Percentiles rank a stretch among this genome's conserved stretches.
phyloP scores from a whole-genome alignment of 2,888 invertebrate genomes.

The Rhagium mordax region DNA sequence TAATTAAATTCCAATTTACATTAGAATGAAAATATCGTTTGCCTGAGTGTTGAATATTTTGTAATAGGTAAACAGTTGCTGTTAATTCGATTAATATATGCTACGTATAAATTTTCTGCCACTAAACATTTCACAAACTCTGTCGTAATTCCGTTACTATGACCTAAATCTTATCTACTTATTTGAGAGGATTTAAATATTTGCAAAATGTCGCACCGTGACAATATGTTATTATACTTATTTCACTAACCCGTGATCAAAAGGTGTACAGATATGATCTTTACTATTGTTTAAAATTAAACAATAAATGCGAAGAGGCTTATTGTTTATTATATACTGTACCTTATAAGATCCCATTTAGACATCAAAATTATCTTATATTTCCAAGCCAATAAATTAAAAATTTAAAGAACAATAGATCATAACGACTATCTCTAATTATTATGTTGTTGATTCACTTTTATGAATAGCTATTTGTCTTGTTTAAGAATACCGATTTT shows the following conservation, averaged over 20 bases:
- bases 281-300: conserved; percentile 18
- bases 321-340: conserved; percentile 33
- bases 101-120: conserved; percentile 13
- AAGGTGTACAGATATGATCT: conserved; percentile 27
- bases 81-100: conserved; percentile 16
- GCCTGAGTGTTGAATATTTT: neutral
- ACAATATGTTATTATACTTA: conserved; percentile 19
- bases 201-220: conserved; percentile 15
- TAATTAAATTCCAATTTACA: neutral
- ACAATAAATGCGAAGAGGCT: conserved; percentile 28
- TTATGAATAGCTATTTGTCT: conserved; percentile 12
- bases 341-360: conserved; percentile 30
- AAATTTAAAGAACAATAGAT: conserved; percentile 31
- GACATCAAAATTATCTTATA: conserved; percentile 27
- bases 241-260: conserved; percentile 8
- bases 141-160: conserved; percentile 10
- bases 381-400: conserved; percentile 25
- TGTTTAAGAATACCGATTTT: conserved; percentile 9
- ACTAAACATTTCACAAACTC: conserved; percentile 11
- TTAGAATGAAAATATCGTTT: neutral
- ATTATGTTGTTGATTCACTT: conserved; percentile 18
- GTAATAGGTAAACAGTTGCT: conserved; percentile 3
- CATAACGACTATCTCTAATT: conserved; percentile 14
- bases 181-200: conserved; percentile 22
- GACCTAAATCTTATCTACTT: conserved; percentile 16